phyloP scores from a whole-genome alignment of 2,113 vertebrate species.

The Fulica atra region DNA sequence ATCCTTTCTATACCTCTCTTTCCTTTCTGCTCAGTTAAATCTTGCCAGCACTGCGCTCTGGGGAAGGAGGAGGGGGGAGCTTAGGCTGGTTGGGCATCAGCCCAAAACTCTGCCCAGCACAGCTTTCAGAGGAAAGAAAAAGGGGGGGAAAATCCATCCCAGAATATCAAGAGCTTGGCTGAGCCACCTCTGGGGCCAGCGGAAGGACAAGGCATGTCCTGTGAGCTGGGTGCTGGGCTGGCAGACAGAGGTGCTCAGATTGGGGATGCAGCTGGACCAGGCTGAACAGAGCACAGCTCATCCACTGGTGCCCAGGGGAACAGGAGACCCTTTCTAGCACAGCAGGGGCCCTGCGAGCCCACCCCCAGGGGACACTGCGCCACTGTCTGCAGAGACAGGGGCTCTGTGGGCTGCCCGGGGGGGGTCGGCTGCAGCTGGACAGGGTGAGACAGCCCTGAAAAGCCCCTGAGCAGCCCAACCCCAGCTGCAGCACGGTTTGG shows the following conservation, averaged over 20 bases:
- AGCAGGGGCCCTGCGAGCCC: fast-evolving
- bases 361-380: neutral
- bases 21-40: neutral
- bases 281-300: neutral
- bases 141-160: neutral
- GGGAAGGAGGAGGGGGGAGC: neutral
- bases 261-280: slow-evolving; percentile 25
- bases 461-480: neutral
- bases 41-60: neutral
- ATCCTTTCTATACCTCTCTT: neutral
- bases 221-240: neutral
- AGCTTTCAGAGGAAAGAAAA: neutral
- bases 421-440: slow-evolving; percentile 7
- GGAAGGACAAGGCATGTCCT: neutral
- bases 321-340: neutral
- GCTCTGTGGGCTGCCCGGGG: neutral
- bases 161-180: neutral
- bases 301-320: neutral
- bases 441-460: neutral
- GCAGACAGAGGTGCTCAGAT: slow-evolving; percentile 48
- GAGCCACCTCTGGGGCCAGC: neutral
- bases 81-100: neutral
- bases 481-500: neutral
- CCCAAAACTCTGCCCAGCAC: neutral
- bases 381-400: neutral